Evolutionary conservation across 2,888 invertebrate genomes (phyloP).

Genomic region (Hirtodrosophila trivittata): DNA sequence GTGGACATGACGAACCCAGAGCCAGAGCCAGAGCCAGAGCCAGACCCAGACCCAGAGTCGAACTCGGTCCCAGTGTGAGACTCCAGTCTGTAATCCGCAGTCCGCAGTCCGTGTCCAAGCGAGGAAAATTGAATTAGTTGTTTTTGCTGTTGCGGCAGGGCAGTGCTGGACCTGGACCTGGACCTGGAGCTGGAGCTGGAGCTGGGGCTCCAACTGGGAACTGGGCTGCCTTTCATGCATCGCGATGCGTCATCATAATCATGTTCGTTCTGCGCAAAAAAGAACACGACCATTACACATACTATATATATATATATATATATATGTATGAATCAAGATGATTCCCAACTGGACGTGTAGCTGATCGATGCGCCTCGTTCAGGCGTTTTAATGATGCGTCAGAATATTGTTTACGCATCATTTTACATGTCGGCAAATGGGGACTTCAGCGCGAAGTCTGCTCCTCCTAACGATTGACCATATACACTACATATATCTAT

Average conservation of each 20-base stretch:
- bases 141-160: conserved; percentile 64
- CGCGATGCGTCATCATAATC: conserved; percentile 75
- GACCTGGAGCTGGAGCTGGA: conserved; percentile 7
- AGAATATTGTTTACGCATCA: conserved; percentile 79
- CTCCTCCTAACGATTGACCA: conserved; percentile 3
- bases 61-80: background rate
- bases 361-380: conserved; percentile 60
- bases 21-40: conserved; percentile 28
- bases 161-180: conserved; percentile 40
- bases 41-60: conserved; percentile 3
- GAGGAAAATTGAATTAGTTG: conserved; percentile 67
- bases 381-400: conserved; percentile 79
- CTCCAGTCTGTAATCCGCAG: conserved; percentile 4
- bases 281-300: conserved; percentile 26
- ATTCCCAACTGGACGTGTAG: conserved; percentile 52
- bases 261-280: conserved; percentile 62
- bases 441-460: conserved; percentile 6
- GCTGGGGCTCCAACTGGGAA: conserved; percentile 24
- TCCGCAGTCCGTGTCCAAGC: conserved; percentile 42
- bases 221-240: conserved; percentile 44
- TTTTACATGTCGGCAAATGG: conserved; percentile 75
- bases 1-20: conserved; percentile 63
- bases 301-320: conserved; percentile 20
- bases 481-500: background rate
- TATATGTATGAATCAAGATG: conserved; percentile 22